Percentiles rank a stretch among this genome's conserved stretches.
Conservation (phyloP, 2,113 vertebrate species). For the Tor tambroides region DNA sequence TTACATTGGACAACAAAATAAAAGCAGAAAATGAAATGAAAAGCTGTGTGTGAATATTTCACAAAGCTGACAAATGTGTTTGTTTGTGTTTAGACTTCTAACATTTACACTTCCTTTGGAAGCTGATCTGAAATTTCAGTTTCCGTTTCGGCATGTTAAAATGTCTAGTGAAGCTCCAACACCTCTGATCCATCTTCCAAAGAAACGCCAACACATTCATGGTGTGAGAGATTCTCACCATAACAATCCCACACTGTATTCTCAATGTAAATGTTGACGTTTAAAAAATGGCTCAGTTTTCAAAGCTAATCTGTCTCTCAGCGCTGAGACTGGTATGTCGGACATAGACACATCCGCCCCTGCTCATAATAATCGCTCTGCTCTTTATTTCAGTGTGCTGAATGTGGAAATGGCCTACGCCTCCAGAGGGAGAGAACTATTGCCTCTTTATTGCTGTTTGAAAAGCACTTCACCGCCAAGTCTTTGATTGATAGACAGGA, state of each 20-base stretch:
- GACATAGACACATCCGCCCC: slow-evolving; percentile 13
- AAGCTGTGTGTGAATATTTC: slow-evolving; percentile 15
- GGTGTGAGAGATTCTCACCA: slow-evolving; percentile 19
- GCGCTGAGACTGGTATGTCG: not conserved
- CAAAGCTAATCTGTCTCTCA: slow-evolving; percentile 28
- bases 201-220: not conserved
- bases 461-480: not conserved
- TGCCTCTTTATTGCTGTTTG: slow-evolving; percentile 3
- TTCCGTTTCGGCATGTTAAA: not conserved
- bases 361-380: slow-evolving; percentile 19
- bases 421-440: not conserved
- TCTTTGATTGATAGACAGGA: slow-evolving; percentile 75
- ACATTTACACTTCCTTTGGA: not conserved
- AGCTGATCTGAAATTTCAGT: not conserved
- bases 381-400: slow-evolving; percentile 12
- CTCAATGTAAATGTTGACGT: not conserved
- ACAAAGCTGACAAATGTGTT: slow-evolving; percentile 9
- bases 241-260: not conserved
- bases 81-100: slow-evolving; percentile 24
- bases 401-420: slow-evolving; percentile 1
- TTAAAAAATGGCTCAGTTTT: not conserved
- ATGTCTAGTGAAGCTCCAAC: slow-evolving; percentile 11
- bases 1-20: not conserved
- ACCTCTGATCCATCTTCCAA: slow-evolving; percentile 4
- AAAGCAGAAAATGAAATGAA: not conserved